Base-by-base conservation (phyloP, 2,113 vertebrate species). In the Epinephelus fuscoguttatus region DNA sequence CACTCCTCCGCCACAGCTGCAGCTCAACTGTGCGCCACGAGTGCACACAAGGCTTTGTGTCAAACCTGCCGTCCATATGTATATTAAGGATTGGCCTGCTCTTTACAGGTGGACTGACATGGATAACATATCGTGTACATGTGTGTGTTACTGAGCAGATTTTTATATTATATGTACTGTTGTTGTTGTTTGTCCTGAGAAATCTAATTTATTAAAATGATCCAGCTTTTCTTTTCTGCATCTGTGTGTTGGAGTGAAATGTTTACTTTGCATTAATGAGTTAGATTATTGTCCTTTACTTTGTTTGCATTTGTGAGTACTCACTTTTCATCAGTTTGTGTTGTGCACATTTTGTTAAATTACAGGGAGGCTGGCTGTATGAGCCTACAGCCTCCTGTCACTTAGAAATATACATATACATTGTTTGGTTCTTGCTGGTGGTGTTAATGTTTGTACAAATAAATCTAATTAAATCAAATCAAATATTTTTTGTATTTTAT, bases 1-100 rank as follows among this genome's bases (percentile, higher is more conserved):
- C 76, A 64, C 82, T 49, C 57, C 61, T 84, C 62, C 8, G 13
- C 52, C 63, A 55, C 86, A 83, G 79, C 84, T 82, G 81, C 66
- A 77, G 10, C 42, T 86, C 25, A 33, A 70, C 25, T 3, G 7
- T 57, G 2, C 33, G 69, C 50, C 73, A 53, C 19, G 18, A 57
- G 19, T 25, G 69, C 77, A 78, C 45, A 53, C 57, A 27, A 4
- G 30, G 17, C 33, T 45, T n/a, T 2, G 1, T 10, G 17, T 7
- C 10, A 45, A 56, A 56, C 45, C 59, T 80, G 68, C 59, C 9
- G 37, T 56, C 53, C 27, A 49, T 13, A 19, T 81, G 60, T 40
- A 25, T 3, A 30, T 12, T n/a, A 30, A 55, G 13, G 8, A 27
- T 12, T 27, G 6, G 15, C 5, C 25, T 1, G 0, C 27, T 59